Percentiles rank a stretch among this genome's conserved stretches.
phyloP scores from a whole-genome alignment of 2,113 vertebrate genomes.

The Microcebus lehilahytsara region DNA sequence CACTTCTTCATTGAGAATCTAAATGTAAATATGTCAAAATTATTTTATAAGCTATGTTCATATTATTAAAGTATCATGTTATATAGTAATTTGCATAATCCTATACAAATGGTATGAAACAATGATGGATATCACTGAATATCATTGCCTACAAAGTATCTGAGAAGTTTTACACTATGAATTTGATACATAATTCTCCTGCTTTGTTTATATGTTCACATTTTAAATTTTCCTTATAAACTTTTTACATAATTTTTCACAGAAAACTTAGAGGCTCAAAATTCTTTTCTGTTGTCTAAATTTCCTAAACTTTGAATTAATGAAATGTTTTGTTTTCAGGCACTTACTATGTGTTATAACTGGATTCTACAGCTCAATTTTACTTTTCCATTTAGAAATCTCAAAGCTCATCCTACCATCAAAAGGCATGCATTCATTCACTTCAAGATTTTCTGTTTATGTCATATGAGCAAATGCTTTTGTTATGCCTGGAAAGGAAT shows the following conservation, averaged over 20 bases:
- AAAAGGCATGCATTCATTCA: not conserved
- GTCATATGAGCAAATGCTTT: not conserved
- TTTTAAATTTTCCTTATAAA: not conserved
- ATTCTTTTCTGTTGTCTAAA: constrained; percentile 9
- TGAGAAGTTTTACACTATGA: not conserved
- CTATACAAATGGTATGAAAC: not conserved
- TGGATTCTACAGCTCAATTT: not conserved
- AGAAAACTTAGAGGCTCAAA: not conserved
- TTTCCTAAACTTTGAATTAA: not conserved
- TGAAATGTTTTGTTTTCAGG: not conserved
- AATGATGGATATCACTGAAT: not conserved
- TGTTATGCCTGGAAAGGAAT: not conserved
- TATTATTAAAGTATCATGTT: not conserved
- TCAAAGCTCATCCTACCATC: not conserved
- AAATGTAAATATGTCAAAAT: not conserved
- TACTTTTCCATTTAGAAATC: not conserved
- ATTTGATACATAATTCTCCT: not conserved
- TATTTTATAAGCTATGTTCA: not conserved
- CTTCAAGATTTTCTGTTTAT: not conserved
- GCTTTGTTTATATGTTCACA: not conserved
- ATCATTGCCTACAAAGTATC: not conserved
- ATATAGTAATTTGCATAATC: not conserved
- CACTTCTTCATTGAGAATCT: not conserved
- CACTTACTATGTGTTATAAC: not conserved
- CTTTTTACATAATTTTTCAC: not conserved